Evolutionary conservation across 2,797 vertebrate species (phyloP).

Genomic region (Malacoctenus gilli): DNA sequence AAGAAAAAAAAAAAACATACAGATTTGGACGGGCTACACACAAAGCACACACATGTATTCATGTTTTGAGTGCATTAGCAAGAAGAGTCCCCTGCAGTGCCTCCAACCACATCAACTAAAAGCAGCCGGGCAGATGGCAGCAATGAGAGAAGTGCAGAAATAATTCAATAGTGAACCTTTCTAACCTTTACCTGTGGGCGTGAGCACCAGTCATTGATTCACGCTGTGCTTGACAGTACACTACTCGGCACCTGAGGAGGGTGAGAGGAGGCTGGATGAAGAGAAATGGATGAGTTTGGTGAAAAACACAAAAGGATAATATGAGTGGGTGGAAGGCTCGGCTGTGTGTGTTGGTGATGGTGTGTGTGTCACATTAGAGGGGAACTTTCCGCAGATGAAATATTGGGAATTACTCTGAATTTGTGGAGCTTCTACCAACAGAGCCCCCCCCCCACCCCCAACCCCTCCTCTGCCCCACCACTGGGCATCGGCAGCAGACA

Average conservation of each 20-base stretch:
- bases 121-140: constrained; percentile 80
- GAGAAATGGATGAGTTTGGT: constrained; percentile 73
- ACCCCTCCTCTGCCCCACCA: constrained; percentile 2
- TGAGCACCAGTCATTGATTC: constrained; percentile 82
- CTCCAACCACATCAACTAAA: constrained; percentile 79
- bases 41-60: constrained; percentile 43
- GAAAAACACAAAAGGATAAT: constrained; percentile 66
- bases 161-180: constrained; percentile 85
- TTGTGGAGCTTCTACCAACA: constrained; percentile 42
- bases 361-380: constrained; percentile 57
- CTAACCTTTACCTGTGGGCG: constrained; percentile 86
- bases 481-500: constrained; percentile 31
- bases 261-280: constrained; percentile 62
- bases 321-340: constrained; percentile 62
- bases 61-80: constrained; percentile 71
- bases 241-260: constrained; percentile 76
- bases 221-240: constrained; percentile 76
- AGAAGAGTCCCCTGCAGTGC: constrained; percentile 72
- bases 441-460: too few species aligned
- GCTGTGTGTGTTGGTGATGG: constrained; percentile 40
- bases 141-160: constrained; percentile 82
- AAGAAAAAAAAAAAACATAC: constrained; percentile 23
- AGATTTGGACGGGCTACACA: constrained; percentile 27
- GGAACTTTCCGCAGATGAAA: constrained; percentile 55
- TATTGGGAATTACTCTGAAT: constrained; percentile 47